Evolutionary conservation across 2,888 invertebrate genomes (phyloP).

Genomic region (Formica aserva): DNA sequence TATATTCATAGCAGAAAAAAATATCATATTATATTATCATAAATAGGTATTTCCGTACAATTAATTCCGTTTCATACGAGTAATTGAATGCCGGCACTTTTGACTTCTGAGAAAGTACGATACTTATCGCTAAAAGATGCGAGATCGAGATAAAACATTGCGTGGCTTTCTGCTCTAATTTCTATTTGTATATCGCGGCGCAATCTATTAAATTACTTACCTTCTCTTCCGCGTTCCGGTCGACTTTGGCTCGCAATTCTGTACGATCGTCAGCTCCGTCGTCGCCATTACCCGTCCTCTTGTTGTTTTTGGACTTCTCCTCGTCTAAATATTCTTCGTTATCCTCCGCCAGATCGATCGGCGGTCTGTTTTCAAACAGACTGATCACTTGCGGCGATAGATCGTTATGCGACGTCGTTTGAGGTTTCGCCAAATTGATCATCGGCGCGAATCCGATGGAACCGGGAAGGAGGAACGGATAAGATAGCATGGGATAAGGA

Average conservation of each 20-base stretch:
- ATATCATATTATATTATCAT: neutral
- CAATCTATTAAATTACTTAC: conserved; percentile 66
- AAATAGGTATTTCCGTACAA: neutral
- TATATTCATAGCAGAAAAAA: neutral
- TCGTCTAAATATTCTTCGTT: conserved; percentile 62
- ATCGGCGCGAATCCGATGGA: conserved; percentile 61
- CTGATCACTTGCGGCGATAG: conserved; percentile 28
- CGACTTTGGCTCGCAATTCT: conserved; percentile 41
- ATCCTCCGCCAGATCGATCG: conserved; percentile 34
- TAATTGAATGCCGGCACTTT: conserved; percentile 2
- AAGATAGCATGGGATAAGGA: conserved; percentile 71
- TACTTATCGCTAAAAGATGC: conserved; percentile 11
- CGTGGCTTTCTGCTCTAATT: conserved; percentile 58
- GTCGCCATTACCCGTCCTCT: conserved; percentile 31
- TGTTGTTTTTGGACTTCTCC: conserved; percentile 45
- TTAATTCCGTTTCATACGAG: neutral
- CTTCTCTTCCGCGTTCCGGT: conserved; percentile 67
- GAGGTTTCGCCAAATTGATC: conserved; percentile 60
- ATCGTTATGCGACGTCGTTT: conserved; percentile 38
- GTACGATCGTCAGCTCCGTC: conserved; percentile 37
- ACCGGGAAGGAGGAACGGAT: conserved; percentile 67
- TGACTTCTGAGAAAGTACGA: conserved; percentile 17
- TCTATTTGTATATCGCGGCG: conserved; percentile 55
- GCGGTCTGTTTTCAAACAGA: conserved; percentile 54
- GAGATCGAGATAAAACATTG: conserved; percentile 41